Evolutionary conservation across 2,113 vertebrate species (phyloP), one percentile per base, ranked within the genome.

Genomic region (Hipposideros armiger): DNA sequence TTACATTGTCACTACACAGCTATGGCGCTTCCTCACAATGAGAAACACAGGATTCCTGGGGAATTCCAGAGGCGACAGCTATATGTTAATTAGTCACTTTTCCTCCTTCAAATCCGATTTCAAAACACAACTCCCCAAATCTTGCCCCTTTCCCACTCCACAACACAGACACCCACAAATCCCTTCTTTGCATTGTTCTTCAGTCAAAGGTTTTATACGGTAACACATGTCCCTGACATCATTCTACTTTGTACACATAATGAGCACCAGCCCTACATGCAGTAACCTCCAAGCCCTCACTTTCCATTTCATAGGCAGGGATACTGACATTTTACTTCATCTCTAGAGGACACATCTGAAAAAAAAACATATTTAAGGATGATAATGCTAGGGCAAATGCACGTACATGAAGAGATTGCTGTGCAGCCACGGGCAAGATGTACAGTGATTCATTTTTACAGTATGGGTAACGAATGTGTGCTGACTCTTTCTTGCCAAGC

Each of bases 271-370:
- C 32, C 47, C 11, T 36, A 60, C 67, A 15, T 10, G 19, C 26
- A 17, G 69, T 32, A 22, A 78, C 30, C 54, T 47, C 22, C 42
- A 54, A 45, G 73, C n/a, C 14, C 69, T 91, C 30, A 26, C 62
- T 94, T 91, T 89, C 74, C 89, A 76, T 76, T 72, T 92, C 89
- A 50, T 30, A 77, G 67, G 72, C 30, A 50, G 58, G 47, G 78
- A 86, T 11, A 13, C 52, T 54, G 50, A 88, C 87, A 90, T 40
- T 80, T 45, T 42, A 56, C 78, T 86, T 77, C 72, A 80, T 93
- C 72, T 86, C 76, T 47, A 87, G 70, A 70, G 84, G 50, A 58
- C 11, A 54, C 11, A 50, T 52, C n/a, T 86, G 62, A 22, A 60
- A 85, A 86, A 77, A 60, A 92, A 47, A 67, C 7, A 6, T 40